Percentiles rank a stretch among this genome's conserved stretches.
phyloP scores from a whole-genome alignment of 1,140 invertebrate genomes.

The Penaeus indicus region DNA sequence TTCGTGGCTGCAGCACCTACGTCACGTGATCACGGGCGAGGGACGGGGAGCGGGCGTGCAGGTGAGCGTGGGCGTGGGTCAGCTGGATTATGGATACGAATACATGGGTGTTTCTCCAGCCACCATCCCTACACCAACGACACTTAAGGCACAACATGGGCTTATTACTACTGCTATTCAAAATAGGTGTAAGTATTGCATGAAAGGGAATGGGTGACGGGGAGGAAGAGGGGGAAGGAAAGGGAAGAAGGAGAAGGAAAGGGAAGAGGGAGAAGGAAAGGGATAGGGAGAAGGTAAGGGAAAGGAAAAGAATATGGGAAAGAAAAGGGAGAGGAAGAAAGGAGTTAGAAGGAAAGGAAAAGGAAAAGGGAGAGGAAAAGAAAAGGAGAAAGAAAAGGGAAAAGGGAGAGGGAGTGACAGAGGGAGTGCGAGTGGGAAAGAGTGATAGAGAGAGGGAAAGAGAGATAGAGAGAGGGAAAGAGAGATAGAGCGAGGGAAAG shows the following conservation, averaged over 20 bases:
- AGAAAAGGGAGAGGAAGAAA: background rate
- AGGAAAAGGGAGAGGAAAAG: background rate
- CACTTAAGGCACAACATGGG: constrained; percentile 27
- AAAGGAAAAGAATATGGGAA: background rate
- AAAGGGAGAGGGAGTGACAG: too few relatives aligned
- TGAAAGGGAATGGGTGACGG: background rate
- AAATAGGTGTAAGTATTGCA: constrained; percentile 39
- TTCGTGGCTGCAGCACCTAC: constrained; percentile 47
- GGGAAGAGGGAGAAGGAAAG: background rate
- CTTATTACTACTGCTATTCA: constrained; percentile 42
- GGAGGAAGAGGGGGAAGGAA: background rate
- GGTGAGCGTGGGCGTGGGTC: constrained; percentile 40
- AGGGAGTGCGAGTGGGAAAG: too few relatives aligned
- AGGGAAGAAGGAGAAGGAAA: background rate
- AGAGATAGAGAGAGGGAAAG: too few relatives aligned
- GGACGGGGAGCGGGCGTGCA: constrained; percentile 34
- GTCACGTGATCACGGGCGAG: constrained; percentile 37
- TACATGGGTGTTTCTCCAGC: constrained; percentile 50
- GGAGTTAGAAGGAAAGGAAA: background rate
- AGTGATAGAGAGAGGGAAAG: too few relatives aligned
- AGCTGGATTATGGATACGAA: constrained; percentile 52
- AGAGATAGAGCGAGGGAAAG: too few relatives aligned
- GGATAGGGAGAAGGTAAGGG: background rate
- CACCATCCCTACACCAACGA: constrained; percentile 36
- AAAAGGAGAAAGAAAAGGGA: background rate